A percentile compares a stretch with the other conserved stretches of the same genome.
phyloP scores from a whole-genome alignment of 2,888 invertebrate genomes.

The Xylota sylvarum region DNA sequence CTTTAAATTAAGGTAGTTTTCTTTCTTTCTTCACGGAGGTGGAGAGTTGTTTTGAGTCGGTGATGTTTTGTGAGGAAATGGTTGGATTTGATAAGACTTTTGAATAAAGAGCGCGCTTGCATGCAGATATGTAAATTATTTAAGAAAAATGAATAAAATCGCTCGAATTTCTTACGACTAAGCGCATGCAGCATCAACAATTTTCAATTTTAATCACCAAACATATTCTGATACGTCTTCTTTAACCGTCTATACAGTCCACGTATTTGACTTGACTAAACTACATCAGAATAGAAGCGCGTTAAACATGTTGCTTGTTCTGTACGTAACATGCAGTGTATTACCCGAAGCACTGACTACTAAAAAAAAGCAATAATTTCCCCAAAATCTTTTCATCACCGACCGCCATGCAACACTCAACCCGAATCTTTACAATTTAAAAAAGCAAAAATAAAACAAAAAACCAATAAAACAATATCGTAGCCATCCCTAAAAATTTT shows the following conservation, averaged over 20 bases:
- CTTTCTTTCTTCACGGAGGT: background rate
- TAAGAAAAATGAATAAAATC: too few relatives aligned
- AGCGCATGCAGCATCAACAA: too few relatives aligned
- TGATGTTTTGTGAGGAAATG: background rate
- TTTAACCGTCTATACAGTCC: too few relatives aligned
- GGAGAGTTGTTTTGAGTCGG: conserved; percentile 4
- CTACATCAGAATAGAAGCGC: background rate
- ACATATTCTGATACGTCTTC: too few relatives aligned
- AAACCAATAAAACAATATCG: background rate
- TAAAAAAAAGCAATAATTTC: background rate
- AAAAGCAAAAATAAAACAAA: conserved; percentile 4
- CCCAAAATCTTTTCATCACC: background rate
- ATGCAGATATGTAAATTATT: background rate
- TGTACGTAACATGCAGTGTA: too few relatives aligned
- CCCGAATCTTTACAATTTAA: conserved; percentile 2
- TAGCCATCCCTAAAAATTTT: conserved; percentile 29
- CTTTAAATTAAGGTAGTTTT: conserved; percentile 17
- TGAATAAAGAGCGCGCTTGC: background rate
- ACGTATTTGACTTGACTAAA: too few relatives aligned
- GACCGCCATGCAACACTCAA: background rate
- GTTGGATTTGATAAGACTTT: background rate
- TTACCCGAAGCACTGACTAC: too few relatives aligned
- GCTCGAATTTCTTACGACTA: too few relatives aligned
- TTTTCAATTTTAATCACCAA: too few relatives aligned
- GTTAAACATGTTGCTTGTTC: too few relatives aligned